A percentile compares a stretch with the other conserved stretches of the same genome.
phyloP scores from a whole-genome alignment of 2,113 vertebrate species.

The Stercorarius parasiticus region DNA sequence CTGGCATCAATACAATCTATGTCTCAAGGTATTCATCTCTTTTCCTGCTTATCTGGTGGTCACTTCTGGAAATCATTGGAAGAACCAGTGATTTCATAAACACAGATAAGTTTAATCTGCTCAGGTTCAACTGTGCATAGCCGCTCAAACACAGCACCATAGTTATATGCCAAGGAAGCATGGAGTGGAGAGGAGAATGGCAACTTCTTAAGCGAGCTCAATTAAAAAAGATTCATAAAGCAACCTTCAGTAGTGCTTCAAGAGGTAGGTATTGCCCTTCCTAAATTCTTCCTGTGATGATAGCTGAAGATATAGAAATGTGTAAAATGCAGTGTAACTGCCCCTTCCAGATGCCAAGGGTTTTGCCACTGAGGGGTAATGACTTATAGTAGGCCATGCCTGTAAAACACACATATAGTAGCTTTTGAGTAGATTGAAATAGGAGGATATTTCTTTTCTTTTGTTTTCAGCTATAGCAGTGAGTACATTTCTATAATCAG shows the following conservation, averaged over 20 bases:
- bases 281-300: neutral
- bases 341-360: neutral
- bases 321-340: neutral
- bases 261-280: neutral
- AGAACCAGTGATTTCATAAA: neutral
- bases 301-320: neutral
- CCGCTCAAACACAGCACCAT: neutral
- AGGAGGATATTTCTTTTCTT: neutral
- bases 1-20: neutral
- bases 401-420: neutral
- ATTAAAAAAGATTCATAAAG: neutral
- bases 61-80: neutral
- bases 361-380: fast-evolving
- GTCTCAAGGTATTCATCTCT: neutral
- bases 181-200: neutral
- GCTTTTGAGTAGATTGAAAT: neutral
- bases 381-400: neutral
- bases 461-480: neutral
- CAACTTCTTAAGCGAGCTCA: neutral
- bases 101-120: neutral
- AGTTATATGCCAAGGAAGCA: neutral
- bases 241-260: neutral
- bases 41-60: neutral
- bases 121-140: neutral
- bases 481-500: neutral